phyloP scores from a whole-genome alignment of 2,797 vertebrate species.

The Enteromius anoplus region DNA sequence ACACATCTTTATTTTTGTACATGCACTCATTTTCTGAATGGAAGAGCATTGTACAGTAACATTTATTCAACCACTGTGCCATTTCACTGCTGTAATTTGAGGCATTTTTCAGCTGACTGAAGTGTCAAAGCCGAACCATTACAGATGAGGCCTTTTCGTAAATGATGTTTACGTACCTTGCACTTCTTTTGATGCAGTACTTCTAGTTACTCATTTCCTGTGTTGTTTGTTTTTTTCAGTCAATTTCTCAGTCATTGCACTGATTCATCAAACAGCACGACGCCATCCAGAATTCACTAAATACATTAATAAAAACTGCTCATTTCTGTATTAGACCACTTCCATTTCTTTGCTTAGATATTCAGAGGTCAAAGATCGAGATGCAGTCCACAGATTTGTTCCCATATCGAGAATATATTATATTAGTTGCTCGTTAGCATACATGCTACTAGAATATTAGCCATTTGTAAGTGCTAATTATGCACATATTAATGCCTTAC shows the following conservation, averaged over 20 bases:
- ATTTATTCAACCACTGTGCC: background rate
- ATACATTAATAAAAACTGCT: background rate
- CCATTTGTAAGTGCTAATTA: too few relatives aligned
- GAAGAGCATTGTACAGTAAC: background rate
- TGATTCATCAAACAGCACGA: conserved; percentile 16
- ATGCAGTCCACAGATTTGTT: background rate
- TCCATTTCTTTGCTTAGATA: background rate
- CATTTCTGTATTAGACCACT: background rate
- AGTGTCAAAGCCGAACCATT: background rate
- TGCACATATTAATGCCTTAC: too few relatives aligned
- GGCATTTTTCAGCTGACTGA: background rate
- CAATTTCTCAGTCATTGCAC: background rate
- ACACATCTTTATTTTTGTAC: background rate
- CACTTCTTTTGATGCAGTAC: background rate
- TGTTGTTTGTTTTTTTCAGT: conserved; percentile 18
- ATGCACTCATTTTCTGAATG: background rate
- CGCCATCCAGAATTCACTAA: background rate
- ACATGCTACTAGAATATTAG: too few relatives aligned
- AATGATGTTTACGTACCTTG: background rate
- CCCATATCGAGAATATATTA: too few relatives aligned
- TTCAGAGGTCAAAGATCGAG: background rate
- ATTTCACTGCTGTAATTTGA: conserved; percentile 3
- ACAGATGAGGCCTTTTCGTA: background rate
- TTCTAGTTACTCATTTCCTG: conserved; percentile 27
- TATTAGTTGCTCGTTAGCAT: too few relatives aligned